phyloP scores from a whole-genome alignment of 2,113 vertebrate genomes.

The Machaerirhynchus nigripectus region DNA sequence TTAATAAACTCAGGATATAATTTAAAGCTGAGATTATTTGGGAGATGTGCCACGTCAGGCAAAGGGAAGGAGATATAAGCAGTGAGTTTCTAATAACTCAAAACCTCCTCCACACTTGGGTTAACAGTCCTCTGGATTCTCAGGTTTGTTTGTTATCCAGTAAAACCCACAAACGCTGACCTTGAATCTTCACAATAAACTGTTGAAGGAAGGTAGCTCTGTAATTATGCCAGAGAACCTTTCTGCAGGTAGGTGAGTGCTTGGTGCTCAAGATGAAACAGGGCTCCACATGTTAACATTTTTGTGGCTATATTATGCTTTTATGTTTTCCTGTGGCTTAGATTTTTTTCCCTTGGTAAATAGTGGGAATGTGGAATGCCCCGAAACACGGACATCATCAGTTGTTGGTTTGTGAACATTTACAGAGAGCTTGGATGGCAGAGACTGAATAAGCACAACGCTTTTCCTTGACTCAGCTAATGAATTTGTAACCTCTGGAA shows the following conservation, averaged over 20 bases:
- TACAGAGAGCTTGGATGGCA: not conserved
- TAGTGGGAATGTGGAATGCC: accelerated
- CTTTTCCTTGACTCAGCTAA: not conserved
- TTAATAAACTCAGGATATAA: not conserved
- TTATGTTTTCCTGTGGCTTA: not conserved
- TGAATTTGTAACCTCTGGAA: not conserved
- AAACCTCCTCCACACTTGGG: not conserved
- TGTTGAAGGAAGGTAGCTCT: not conserved
- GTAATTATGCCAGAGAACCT: not conserved
- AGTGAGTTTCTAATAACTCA: not conserved
- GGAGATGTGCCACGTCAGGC: not conserved
- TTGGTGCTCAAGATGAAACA: not conserved
- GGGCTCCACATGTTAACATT: not conserved
- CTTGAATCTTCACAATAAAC: not conserved
- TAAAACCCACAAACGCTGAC: not conserved
- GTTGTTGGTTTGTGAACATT: not conserved
- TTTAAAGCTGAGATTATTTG: conserved; percentile 4
- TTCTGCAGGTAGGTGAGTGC: not conserved
- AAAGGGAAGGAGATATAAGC: not conserved
- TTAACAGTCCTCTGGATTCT: not conserved
- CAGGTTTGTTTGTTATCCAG: not conserved
- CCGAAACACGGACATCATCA: not conserved
- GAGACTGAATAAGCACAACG: not conserved
- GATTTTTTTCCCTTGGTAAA: not conserved
- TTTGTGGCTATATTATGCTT: not conserved